Evolutionary conservation across 2,113 vertebrate genomes (phyloP), one percentile per base, ranked within the genome.

Genomic region (Sebastes schlegelii): DNA sequence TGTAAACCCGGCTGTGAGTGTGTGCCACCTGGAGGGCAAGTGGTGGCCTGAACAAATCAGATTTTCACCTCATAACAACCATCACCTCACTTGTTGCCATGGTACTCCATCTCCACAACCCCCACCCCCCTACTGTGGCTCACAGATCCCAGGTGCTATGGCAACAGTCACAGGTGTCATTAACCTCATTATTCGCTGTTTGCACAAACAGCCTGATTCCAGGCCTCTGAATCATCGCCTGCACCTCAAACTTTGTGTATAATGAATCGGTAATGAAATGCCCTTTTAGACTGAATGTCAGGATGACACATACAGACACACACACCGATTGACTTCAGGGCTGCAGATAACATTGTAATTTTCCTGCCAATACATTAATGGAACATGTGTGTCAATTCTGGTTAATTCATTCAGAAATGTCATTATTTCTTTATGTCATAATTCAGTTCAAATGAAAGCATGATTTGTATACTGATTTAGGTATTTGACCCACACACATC

Each of bases 131-230:
- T 19, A 16, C 78, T 64, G 51, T 57, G 78, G 80, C 83, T 92
- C 78, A 68, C 64, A 80, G 80, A 84, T 88, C 76, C 77, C 60
- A 88, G 92, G 76, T 89, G 82, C 92, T 82, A 93, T 93, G 90
- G 91, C 90, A 93, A 94, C 93, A 80, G 86, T 87, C 78, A 82
- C 84, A 88, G 49, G 82, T 91, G 87, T 86, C 83, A 89, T 80
- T 85, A 80, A 87, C 89, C 87, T 86, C 74, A 79, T 89, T 91
- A 90, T 70, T 84, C 34, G 3, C 21, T 46, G 7, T 81, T 82
- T 77, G 57, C 51, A 52, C 62, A 64, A 77, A 52, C 52, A 52
- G 72, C n/a, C 52, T 67, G n/a, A 70, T 13, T 69, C 51, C 65
- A 8, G 63, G 8, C 19, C 19, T 74, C n/a, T 72, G 63, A 80